phyloP scores from a whole-genome alignment of 2,888 invertebrate genomes.

The Allacma fusca region DNA sequence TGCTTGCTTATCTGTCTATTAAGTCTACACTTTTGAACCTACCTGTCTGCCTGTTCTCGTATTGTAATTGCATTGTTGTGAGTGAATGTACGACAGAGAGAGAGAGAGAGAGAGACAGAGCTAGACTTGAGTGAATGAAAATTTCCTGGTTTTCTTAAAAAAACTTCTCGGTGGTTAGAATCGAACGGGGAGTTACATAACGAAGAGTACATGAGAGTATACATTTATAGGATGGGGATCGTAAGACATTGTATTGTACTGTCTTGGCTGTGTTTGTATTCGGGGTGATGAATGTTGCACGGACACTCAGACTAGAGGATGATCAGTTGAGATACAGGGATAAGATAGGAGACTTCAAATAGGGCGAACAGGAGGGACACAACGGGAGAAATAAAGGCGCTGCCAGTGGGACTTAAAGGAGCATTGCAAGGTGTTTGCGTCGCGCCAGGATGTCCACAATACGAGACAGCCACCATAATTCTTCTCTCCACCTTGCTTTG shows the following conservation, averaged over 20 bases:
- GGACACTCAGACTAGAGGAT: constrained; percentile 45
- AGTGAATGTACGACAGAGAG: neutral
- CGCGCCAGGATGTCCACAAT: constrained; percentile 60
- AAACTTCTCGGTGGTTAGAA: too few species aligned
- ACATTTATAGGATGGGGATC: neutral
- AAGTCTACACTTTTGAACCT: neutral
- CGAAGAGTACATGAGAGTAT: neutral
- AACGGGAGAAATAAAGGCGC: constrained; percentile 36
- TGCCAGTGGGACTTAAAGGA: constrained; percentile 38
- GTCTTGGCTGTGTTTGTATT: neutral
- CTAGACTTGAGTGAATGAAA: neutral
- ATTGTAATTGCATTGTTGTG: neutral
- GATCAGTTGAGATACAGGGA: constrained; percentile 57
- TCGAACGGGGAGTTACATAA: too few species aligned
- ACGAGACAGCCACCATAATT: constrained; percentile 60
- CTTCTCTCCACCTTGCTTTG: constrained; percentile 55
- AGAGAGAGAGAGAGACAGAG: neutral
- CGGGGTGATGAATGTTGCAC: constrained; percentile 54
- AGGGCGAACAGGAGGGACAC: constrained; percentile 51
- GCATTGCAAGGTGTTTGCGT: constrained; percentile 51
- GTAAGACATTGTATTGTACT: neutral
- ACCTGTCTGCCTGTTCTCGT: neutral
- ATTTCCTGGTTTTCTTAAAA: neutral
- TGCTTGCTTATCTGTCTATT: too few species aligned
- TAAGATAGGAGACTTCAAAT: constrained; percentile 57